Evolutionary conservation across 2,797 vertebrate species (phyloP), one percentile per base, ranked within the genome.

Genomic region (Synaphobranchus kaupii): DNA sequence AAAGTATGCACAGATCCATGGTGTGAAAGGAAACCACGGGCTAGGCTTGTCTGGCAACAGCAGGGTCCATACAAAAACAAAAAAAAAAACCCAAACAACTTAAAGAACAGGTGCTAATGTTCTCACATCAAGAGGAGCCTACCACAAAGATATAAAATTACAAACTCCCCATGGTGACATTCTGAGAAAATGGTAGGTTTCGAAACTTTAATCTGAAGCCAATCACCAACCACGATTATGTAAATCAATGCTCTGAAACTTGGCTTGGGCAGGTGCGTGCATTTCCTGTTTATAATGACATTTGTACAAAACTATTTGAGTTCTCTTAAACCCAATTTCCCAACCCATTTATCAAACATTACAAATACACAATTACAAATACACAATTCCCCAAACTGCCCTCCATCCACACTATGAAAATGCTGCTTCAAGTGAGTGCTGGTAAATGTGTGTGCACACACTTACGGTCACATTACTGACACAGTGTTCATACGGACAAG

Each of bases 221-320:
- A 48, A 81, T n/a, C 20, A 50, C 28, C 5, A n/a, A 80, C 15
- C 76, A 50, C n/a, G 73, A 78, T 6, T 44, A 47, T 78, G 44
- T n/a, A 48, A n/a, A 81, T 81, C 44, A n/a, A 81, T 81, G 78
- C 7, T 81, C 9, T 50, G 44, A 25, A 81, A 81, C 47, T 80
- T 39, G 15, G 34, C 76, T 48, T 48, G 25, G 25, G 7, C 15
- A 50, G 78, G 73, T 44, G 73, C 47, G 73, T 47, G 39, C 78
- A 81, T 81, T 50, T 81, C 47, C 78, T 50, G 44, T 48, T 81
- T 47, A 48, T 81, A n/a, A n/a, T 22, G 10, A n/a, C 22, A 50
- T 80, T 25, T 80, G 76, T 25, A 81, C n/a, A 50, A 48, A 81
- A 47, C 44, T 83, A 6, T n/a, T 10, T 50, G 7, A 28, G 10